Evolutionary conservation across 2,888 invertebrate species (phyloP).

Genomic region (Caenorhabditis sp.): DNA sequence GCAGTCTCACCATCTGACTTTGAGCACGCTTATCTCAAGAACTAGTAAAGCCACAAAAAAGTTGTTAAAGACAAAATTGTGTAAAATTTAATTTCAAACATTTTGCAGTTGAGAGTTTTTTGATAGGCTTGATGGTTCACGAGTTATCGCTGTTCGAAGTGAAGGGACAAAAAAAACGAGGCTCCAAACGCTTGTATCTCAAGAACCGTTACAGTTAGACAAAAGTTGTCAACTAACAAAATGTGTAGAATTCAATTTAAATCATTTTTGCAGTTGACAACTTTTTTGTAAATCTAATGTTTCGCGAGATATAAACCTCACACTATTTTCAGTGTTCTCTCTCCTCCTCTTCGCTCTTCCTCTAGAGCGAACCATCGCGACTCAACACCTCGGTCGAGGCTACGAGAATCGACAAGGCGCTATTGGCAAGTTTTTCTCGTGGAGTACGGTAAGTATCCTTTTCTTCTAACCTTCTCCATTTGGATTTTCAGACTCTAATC

Average conservation of each 20-base stretch:
- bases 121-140: neutral
- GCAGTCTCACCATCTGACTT: too few species aligned
- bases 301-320: too few species aligned
- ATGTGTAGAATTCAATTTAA: neutral
- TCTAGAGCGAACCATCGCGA: constrained; percentile 49
- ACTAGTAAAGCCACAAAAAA: neutral
- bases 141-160: neutral
- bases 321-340: constrained; percentile 38
- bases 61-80: neutral
- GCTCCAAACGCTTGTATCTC: neutral
- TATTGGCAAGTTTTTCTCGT: constrained; percentile 25
- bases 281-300: neutral
- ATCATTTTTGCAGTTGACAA: neutral
- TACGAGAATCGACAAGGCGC: constrained; percentile 51
- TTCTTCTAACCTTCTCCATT: neutral
- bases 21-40: too few species aligned
- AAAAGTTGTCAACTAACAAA: neutral
- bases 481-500: constrained; percentile 18
- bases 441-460: constrained; percentile 12
- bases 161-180: too few species aligned
- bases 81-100: neutral
- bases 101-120: neutral
- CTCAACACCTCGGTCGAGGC: constrained; percentile 38
- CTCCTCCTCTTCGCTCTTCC: constrained; percentile 39
- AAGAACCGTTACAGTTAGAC: neutral